Evolutionary conservation across 1,140 invertebrate species (phyloP).

Genomic region (Coelopa frigida): DNA sequence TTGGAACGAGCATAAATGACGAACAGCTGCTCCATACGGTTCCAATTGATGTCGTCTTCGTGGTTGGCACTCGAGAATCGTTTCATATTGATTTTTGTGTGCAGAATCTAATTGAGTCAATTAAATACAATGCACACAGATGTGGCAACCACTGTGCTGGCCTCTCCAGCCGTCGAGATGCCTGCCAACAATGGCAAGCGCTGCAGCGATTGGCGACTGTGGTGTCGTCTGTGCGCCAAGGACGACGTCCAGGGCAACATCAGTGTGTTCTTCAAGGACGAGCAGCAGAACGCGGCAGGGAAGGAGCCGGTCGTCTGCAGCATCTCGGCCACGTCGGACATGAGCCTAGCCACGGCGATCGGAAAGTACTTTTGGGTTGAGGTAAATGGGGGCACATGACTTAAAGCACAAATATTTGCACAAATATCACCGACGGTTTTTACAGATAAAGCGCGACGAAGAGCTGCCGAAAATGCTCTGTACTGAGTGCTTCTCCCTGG

Average conservation of each 20-base stretch:
- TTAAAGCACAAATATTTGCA: background rate
- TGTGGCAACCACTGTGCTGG: no score
- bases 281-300: conserved; percentile 12
- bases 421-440: background rate
- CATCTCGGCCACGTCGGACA: background rate
- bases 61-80: no score
- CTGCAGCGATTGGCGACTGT: conserved; percentile 27
- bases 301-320: conserved; percentile 12
- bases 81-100: no score
- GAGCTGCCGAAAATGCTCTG: conserved; percentile 31
- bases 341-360: conserved; percentile 24
- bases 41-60: no score
- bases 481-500: conserved; percentile 26
- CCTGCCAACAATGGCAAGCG: no score
- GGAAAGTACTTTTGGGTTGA: conserved; percentile 36
- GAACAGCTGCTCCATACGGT: no score
- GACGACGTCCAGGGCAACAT: conserved; percentile 28
- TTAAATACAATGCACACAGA: no score
- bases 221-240: conserved; percentile 40
- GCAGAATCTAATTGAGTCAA: no score
- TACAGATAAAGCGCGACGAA: conserved; percentile 25
- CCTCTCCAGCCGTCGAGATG: no score
- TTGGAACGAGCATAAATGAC: no score
- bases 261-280: conserved; percentile 28
- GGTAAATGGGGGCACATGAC: conserved; percentile 17